These are phyloP conservation scores for Anguilla anguilla DNA, from an alignment of 2,797 vertebrate genomes.

Conservation along the genomic window DNA sequence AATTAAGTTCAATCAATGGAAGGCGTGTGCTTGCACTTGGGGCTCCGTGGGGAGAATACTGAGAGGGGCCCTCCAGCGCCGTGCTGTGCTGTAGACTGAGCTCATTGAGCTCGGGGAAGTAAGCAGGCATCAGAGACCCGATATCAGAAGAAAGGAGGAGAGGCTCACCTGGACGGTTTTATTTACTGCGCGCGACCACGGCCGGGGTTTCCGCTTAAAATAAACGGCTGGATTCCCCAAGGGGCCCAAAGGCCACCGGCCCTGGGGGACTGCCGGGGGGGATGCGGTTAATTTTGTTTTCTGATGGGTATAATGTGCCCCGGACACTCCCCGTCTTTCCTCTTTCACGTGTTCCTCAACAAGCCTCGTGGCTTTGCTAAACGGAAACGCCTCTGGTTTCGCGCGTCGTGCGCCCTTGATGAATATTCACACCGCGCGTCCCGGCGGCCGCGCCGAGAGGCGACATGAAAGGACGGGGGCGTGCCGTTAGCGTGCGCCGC, in stretches of 20 bases:
- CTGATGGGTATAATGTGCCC: not conserved
- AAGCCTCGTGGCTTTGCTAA: slow-evolving; percentile 16
- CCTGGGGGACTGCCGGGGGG: not conserved
- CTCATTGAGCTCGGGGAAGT: not conserved
- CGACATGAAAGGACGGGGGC: slow-evolving; percentile 3
- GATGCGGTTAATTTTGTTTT: not conserved
- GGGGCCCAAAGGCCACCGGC: not conserved
- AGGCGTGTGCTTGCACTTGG: not conserved
- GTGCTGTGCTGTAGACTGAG: not conserved
- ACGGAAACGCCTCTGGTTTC: slow-evolving; percentile 20
- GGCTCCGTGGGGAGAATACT: not conserved
- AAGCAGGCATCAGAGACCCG: not conserved
- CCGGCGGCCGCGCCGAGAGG: not conserved
- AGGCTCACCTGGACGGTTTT: not conserved
- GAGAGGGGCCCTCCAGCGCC: not conserved
- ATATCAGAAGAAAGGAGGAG: not conserved
- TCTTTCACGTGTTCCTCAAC: not conserved
- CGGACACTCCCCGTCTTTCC: not conserved
- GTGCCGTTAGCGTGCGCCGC: not conserved
- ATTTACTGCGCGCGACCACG: not conserved
- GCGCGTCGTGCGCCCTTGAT: not conserved
- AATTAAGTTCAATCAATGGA: slow-evolving; percentile 26
- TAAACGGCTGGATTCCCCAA: not conserved
- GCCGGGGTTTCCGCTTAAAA: not conserved
- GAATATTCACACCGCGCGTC: not conserved